Conservation (phyloP, 2,888 invertebrate species). For the Philhelius pedissequus region DNA sequence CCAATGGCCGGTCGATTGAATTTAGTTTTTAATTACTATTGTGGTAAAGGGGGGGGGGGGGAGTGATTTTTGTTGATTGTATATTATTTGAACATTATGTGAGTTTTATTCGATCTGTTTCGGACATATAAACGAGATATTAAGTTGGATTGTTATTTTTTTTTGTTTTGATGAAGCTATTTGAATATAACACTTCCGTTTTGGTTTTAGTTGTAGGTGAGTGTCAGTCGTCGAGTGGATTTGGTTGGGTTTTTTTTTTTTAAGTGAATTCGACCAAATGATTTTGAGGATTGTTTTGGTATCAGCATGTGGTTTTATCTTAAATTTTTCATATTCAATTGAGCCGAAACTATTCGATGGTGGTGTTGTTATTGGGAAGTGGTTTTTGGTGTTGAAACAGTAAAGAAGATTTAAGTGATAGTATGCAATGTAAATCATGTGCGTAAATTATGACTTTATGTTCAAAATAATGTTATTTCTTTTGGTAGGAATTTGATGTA, state of each 20-base stretch:
- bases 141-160: not conserved
- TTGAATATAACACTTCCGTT: not conserved
- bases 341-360: not conserved
- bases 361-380: not conserved
- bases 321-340: not conserved
- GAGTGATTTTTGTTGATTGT: constrained; percentile 43
- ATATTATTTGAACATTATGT: constrained; percentile 19
- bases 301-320: constrained; percentile 5
- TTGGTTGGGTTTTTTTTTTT: not conserved
- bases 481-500: not conserved
- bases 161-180: not conserved
- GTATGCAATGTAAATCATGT: not conserved
- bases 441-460: not conserved
- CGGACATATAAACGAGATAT: not conserved
- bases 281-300: constrained; percentile 9
- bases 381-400: not conserved
- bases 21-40: constrained; percentile 58
- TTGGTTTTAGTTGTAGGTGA: not conserved
- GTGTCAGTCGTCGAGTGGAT: not conserved
- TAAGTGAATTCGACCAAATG: not conserved
- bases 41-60: constrained; percentile 11
- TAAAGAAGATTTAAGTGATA: not conserved
- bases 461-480: not conserved
- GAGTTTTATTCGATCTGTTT: not conserved
- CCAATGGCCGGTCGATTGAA: constrained; percentile 39